Percentiles rank a stretch among this genome's conserved stretches.
These are phyloP conservation scores for Candoia aspera DNA, from an alignment of 2,113 vertebrate species.

Conservation along the genomic window DNA sequence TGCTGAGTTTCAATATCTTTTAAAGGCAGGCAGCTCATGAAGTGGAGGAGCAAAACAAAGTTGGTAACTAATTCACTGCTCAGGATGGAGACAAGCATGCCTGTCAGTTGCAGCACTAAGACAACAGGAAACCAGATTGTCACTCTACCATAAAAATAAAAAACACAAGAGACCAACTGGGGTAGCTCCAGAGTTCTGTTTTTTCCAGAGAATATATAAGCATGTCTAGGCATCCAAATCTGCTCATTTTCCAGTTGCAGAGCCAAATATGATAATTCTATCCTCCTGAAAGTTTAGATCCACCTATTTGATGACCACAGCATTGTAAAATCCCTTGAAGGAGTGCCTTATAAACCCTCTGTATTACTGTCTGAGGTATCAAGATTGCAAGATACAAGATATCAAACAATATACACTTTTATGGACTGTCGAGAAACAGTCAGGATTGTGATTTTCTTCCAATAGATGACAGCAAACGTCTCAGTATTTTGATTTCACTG, in stretches of 20 bases:
- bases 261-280: not conserved
- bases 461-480: constrained; percentile 36
- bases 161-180: not conserved
- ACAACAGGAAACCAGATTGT: not conserved
- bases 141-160: not conserved
- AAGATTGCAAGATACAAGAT: not conserved
- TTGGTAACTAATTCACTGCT: not conserved
- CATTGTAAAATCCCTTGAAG: not conserved
- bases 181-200: not conserved
- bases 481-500: constrained; percentile 44
- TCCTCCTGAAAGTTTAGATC: not conserved
- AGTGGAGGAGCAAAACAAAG: not conserved
- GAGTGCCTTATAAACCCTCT: not conserved
- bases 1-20: not conserved
- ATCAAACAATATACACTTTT: constrained; percentile 42
- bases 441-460: not conserved
- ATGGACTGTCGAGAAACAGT: constrained; percentile 41
- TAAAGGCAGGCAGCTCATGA: not conserved
- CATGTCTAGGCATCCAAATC: not conserved
- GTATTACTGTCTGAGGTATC: not conserved
- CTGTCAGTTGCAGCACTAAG: not conserved
- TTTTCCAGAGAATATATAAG: no score
- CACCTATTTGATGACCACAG: no score
- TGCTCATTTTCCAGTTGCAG: not conserved
- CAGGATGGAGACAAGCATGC: not conserved